A percentile compares a stretch with the other conserved stretches of the same genome.
These are phyloP conservation scores for Meliscaeva auricollis DNA, from an alignment of 2,888 invertebrate species.

Conservation along the genomic window DNA sequence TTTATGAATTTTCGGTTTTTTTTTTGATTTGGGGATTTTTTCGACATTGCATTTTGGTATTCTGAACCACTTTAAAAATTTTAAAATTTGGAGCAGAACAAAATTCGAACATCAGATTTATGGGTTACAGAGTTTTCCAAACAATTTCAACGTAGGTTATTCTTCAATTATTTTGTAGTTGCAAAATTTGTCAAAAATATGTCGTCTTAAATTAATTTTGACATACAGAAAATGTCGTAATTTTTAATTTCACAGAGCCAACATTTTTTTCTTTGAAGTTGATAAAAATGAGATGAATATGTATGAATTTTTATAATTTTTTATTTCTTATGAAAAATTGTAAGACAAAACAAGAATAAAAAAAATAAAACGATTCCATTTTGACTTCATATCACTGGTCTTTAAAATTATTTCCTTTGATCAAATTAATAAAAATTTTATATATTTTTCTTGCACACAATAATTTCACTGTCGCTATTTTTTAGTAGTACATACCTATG, in stretches of 20 bases:
- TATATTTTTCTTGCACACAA: slow-evolving; percentile 29
- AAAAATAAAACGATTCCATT: neutral
- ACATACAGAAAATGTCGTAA: no score
- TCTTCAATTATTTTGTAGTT: no score
- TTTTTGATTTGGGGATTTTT: no score
- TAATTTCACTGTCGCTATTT: slow-evolving; percentile 26
- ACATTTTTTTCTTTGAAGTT: neutral
- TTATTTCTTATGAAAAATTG: slow-evolving; percentile 4
- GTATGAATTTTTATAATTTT: neutral
- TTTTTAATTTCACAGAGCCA: neutral
- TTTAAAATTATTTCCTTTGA: slow-evolving; percentile 1
- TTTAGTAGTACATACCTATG: slow-evolving; percentile 39
- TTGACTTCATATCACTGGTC: neutral
- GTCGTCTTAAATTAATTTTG: no score
- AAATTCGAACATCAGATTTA: no score
- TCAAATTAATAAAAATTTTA: neutral
- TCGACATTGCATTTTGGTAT: no score
- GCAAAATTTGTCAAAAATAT: no score
- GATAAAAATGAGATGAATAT: neutral
- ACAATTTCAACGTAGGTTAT: no score
- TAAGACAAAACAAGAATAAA: slow-evolving; percentile 13
- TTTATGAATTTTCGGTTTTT: no score
- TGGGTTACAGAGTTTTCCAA: no score
- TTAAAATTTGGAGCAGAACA: no score
- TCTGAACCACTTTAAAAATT: no score